Base-by-base conservation (phyloP, 1,140 invertebrate genomes). In the Myzus persicae region DNA sequence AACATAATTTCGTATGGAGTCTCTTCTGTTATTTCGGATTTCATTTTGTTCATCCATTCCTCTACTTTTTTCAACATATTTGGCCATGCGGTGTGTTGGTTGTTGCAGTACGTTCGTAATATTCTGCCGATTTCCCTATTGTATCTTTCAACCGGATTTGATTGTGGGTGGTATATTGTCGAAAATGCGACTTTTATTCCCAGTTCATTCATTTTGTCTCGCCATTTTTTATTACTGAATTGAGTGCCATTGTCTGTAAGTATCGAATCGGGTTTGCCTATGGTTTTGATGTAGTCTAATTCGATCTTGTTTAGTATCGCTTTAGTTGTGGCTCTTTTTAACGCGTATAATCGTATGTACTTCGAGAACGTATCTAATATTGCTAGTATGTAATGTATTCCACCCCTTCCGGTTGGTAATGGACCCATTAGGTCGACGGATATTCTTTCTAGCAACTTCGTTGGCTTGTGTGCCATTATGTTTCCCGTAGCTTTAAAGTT, bases 121-220 rank as follows among this genome's bases (percentile, higher is more conserved):
- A 46, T 85, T 51, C 46, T 85, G 2, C 91, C 91, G 24, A 93
- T 46, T 82, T 67, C 90, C 22, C 90, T 59, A 40, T 91, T 91
- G 1, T 31, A 36, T 1, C 90, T 31, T n/a, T 91, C 90, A 2
- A 91, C 51, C 0, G 51, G 67, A 44, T 91, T 91, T 54, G 46
- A 36, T 42, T 91, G 90, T 8, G 54, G 90, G 51, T 59, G 36
- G 42, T 91, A 91, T 42, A 67, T 14, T 38, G 48, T 38, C 11
- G 90, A 59, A 40, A 91, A 91, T 5, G 24, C 2, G 4, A 20
- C 18, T 14, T 38, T 24, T 36, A 91, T 76, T 11, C 36, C 36
- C 0, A 59, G 2, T 18, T 91, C 36, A 6, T 18, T 91, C 40
- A 91, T 59, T 38, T 24, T 31, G 67, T 91, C 22, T 0, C 24